Percentiles rank a stretch among this genome's conserved stretches.
Conservation (phyloP, 2,888 invertebrate species). For the Malacosoma neustria region DNA sequence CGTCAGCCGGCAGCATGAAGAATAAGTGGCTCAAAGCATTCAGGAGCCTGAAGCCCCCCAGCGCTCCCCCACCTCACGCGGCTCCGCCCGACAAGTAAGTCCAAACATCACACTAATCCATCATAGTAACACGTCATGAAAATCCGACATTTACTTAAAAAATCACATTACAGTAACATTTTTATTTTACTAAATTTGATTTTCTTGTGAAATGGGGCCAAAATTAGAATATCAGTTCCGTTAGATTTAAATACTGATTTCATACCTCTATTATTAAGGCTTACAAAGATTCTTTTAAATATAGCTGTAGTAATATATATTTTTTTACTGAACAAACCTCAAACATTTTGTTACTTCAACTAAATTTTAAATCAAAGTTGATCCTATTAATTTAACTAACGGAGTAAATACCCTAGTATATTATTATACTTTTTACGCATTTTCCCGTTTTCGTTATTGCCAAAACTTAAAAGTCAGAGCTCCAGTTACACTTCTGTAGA, state of each 20-base stretch:
- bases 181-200: background rate
- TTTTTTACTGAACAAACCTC: too few species aligned
- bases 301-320: too few species aligned
- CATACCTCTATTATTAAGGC: too few species aligned
- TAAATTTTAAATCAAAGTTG: too few species aligned
- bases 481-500: too few species aligned
- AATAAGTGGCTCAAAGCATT: constrained; percentile 98
- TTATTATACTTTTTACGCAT: too few species aligned
- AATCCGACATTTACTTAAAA: background rate
- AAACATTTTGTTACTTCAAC: too few species aligned
- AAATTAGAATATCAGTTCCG: background rate
- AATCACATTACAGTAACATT: background rate
- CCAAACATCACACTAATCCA: background rate
- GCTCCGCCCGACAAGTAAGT: constrained; percentile 65
- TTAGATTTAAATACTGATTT: background rate
- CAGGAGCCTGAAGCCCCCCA: constrained; percentile 92
- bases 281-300: too few species aligned
- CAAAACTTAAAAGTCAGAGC: too few species aligned
- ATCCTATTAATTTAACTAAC: too few species aligned
- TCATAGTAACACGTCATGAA: background rate
- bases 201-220: background rate
- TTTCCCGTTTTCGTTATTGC: too few species aligned
- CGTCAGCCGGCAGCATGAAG: constrained; percentile 93
- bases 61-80: constrained; percentile 67
- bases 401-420: too few species aligned